A percentile compares a stretch with the other conserved stretches of the same genome.
phyloP scores from a whole-genome alignment of 1,140 invertebrate genomes.

The Paraescarpia echinospica region DNA sequence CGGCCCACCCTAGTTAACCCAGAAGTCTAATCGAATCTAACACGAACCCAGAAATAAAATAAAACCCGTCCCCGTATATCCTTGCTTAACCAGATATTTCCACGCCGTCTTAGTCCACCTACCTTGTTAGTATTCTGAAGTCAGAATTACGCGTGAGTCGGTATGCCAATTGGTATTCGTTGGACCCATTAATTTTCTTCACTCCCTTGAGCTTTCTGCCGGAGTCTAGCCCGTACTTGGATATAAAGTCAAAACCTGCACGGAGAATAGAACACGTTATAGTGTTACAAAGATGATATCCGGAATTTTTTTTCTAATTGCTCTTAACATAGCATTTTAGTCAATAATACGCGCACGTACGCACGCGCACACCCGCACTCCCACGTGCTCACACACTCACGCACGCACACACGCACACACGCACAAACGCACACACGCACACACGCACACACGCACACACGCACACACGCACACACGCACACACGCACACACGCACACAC shows the following conservation, averaged over 20 bases:
- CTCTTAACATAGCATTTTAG: too few species aligned
- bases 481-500: too few species aligned
- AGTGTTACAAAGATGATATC: background rate
- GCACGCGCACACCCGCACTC: too few species aligned
- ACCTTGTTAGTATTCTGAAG: conserved; percentile 70
- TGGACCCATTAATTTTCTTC: conserved; percentile 71
- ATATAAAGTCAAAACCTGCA: conserved; percentile 73
- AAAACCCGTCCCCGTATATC: background rate
- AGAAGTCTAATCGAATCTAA: background rate
- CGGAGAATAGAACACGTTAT: background rate
- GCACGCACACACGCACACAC: too few species aligned
- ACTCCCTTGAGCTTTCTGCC: conserved; percentile 66
- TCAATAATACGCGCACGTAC: too few species aligned
- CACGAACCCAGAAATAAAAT: background rate
- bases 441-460: too few species aligned
- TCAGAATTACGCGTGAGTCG: conserved; percentile 72
- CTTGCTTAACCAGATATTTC: background rate
- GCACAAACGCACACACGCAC: too few species aligned
- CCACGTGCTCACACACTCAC: too few species aligned
- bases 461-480: too few species aligned
- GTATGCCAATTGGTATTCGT: conserved; percentile 75
- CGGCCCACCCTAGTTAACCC: too few species aligned
- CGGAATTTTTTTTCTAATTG: too few species aligned
- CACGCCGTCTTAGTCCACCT: background rate
- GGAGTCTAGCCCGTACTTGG: conserved; percentile 72